Conservation (phyloP, 2,888 invertebrate genomes). For the Mesoligia furuncula region DNA sequence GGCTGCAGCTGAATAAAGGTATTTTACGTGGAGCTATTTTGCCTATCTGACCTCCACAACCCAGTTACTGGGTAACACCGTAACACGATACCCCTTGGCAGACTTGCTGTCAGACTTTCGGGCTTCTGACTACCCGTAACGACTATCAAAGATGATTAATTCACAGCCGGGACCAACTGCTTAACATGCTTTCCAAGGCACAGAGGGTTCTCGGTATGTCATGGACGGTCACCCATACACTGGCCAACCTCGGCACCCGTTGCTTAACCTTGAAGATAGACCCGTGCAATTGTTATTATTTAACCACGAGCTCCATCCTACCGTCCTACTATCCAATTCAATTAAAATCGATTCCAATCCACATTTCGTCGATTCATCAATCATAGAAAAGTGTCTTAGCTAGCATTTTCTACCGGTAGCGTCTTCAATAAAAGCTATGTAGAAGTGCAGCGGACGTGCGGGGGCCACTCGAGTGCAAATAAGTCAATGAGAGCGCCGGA, state of each 20-base stretch:
- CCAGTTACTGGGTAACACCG: not conserved
- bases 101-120: not conserved
- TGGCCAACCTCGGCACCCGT: not conserved
- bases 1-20: too few species aligned
- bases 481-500: slow-evolving; percentile 72
- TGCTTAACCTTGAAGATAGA: not conserved
- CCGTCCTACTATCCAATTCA: slow-evolving; percentile 16
- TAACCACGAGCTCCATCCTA: not conserved
- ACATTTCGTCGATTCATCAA: slow-evolving; percentile 49
- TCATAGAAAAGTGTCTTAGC: slow-evolving; percentile 47
- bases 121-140: not conserved
- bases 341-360: slow-evolving; percentile 41
- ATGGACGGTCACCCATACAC: not conserved
- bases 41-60: not conserved
- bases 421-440: slow-evolving; percentile 64
- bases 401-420: slow-evolving; percentile 36
- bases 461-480: slow-evolving; percentile 69
- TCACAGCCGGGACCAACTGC: too few species aligned
- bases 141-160: not conserved
- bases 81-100: not conserved
- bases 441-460: slow-evolving; percentile 66
- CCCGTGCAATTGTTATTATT: not conserved
- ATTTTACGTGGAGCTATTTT: not conserved
- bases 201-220: not conserved
- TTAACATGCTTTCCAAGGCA: not conserved